Conservation (phyloP, 1,140 invertebrate genomes). For the Condylostylus longicornis region DNA sequence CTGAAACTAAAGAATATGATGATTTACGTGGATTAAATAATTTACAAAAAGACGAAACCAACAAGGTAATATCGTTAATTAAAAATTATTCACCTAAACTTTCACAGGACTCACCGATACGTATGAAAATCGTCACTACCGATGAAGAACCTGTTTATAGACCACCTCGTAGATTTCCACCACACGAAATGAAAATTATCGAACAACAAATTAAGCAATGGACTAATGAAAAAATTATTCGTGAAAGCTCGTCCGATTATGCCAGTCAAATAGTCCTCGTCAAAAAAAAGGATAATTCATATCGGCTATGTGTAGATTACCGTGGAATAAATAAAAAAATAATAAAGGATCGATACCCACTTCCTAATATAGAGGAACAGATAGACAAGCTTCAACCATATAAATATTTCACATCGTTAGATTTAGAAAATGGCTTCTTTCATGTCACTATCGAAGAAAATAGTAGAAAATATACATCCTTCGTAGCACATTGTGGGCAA, state of each 20-base stretch:
- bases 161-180: constrained; percentile 16
- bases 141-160: constrained; percentile 15
- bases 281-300: constrained; percentile 15
- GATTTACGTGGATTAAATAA: background rate
- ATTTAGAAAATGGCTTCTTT: constrained; percentile 10
- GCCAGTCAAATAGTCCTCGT: constrained; percentile 20
- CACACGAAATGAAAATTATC: constrained; percentile 15
- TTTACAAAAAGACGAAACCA: background rate
- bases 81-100: constrained; percentile 3
- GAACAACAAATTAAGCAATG: constrained; percentile 17
- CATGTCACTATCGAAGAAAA: constrained; percentile 8
- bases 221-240: constrained; percentile 3
- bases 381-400: constrained; percentile 8
- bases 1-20: background rate
- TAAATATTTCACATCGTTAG: constrained; percentile 15
- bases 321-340: constrained; percentile 13
- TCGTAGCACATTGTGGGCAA: constrained; percentile 7
- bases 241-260: constrained; percentile 6
- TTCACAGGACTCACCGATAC: background rate
- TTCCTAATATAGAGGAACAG: constrained; percentile 13
- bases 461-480: constrained; percentile 8
- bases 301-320: constrained; percentile 15
- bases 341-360: constrained; percentile 14
- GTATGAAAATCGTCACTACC: constrained; percentile 10
- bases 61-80: background rate